phyloP scores from a whole-genome alignment of 2,797 vertebrate genomes.

The Myotis vivesi region DNA sequence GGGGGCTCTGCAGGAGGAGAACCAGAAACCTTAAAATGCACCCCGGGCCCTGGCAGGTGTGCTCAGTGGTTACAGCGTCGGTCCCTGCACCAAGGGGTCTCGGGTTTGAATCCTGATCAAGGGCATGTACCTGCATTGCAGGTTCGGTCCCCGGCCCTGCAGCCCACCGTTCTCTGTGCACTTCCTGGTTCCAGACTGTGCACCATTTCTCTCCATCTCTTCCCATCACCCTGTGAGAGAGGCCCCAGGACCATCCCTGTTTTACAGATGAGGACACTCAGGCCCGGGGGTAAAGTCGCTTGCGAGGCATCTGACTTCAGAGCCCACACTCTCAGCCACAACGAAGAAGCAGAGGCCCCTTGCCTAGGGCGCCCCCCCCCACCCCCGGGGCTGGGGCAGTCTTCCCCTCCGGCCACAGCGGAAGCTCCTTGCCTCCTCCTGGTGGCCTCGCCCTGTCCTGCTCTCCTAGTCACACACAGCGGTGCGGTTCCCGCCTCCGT shows the following conservation, averaged over 20 bases:
- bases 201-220: background rate
- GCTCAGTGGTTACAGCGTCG: too few species aligned
- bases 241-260: background rate
- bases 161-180: rapidly evolving
- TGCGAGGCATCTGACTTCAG: background rate
- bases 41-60: background rate
- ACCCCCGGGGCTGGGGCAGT: background rate
- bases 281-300: background rate
- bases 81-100: background rate
- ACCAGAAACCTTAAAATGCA: background rate
- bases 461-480: background rate
- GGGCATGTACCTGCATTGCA: too few species aligned
- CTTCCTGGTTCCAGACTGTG: background rate
- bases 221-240: background rate
- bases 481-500: background rate
- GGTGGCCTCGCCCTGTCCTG: background rate
- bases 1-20: background rate
- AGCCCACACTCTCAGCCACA: background rate
- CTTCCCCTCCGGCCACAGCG: background rate
- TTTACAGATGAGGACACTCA: background rate
- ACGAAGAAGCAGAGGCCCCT: background rate
- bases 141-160: too few species aligned
- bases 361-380: background rate
- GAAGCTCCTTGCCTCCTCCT: background rate
- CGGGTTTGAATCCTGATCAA: too few species aligned